These are phyloP conservation scores for Epinotia nisella DNA, from an alignment of 2,888 invertebrate genomes.

Conservation along the genomic window DNA sequence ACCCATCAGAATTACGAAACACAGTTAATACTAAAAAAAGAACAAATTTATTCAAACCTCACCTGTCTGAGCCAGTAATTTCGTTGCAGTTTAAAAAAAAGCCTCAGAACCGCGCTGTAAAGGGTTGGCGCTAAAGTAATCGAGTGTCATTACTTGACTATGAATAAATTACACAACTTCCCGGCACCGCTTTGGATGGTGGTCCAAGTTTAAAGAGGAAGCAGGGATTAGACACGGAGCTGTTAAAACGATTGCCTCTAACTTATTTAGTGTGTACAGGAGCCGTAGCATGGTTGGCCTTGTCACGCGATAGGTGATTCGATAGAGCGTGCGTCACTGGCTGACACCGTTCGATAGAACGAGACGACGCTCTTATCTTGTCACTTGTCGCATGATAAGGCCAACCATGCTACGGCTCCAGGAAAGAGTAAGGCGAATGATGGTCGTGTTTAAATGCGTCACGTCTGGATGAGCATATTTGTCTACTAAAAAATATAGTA, in stretches of 20 bases:
- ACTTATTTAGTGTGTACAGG: no score
- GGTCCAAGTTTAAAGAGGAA: constrained; percentile 51
- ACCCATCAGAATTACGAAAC: constrained; percentile 22
- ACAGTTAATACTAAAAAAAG: constrained; percentile 9
- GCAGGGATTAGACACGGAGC: constrained; percentile 8
- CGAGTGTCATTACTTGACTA: constrained; percentile 84
- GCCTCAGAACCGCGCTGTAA: constrained; percentile 71
- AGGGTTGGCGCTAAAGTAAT: constrained; percentile 82
- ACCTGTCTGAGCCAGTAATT: constrained; percentile 59
- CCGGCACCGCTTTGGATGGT: constrained; percentile 61
- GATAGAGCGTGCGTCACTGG: no score
- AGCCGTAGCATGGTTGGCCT: no score
- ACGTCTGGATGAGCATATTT: no score
- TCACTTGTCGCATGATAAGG: no score
- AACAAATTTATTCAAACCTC: constrained; percentile 37
- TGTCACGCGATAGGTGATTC: no score
- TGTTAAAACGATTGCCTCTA: neutral
- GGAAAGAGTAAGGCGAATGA: no score
- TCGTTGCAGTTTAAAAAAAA: constrained; percentile 68
- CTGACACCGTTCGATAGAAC: no score
- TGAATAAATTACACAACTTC: constrained; percentile 82
- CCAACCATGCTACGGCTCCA: no score
- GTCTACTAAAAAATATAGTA: no score
- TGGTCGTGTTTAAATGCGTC: no score
- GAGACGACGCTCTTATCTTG: no score